Percentiles rank a stretch among this genome's conserved stretches.
phyloP scores from a whole-genome alignment of 2,888 invertebrate genomes.

The Leistus spinibarbis region DNA sequence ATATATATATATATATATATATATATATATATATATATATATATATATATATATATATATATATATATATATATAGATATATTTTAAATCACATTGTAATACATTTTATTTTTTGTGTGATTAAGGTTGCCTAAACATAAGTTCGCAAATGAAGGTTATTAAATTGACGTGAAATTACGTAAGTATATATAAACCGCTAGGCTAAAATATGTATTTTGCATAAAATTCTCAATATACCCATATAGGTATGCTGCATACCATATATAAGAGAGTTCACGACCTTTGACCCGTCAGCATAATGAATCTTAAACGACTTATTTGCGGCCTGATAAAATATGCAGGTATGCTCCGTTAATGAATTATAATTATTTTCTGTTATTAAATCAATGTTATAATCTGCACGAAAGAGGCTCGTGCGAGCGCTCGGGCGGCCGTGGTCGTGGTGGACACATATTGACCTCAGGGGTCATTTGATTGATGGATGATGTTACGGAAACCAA shows the following conservation, averaged over 20 bases:
- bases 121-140: too few species aligned
- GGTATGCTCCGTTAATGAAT: constrained; percentile 20
- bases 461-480: not conserved
- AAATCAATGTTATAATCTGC: constrained; percentile 28
- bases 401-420: not conserved
- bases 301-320: not conserved
- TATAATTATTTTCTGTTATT: constrained; percentile 27
- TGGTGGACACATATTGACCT: not conserved
- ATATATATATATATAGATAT: too few species aligned
- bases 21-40: too few species aligned
- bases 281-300: not conserved
- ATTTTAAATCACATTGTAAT: too few species aligned
- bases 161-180: too few species aligned
- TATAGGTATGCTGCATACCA: not conserved
- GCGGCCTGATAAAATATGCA: not conserved
- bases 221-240: not conserved
- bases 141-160: too few species aligned
- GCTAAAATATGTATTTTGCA: not conserved
- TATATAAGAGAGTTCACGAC: not conserved
- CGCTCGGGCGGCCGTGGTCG: not conserved
- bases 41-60: too few species aligned
- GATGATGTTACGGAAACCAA: not conserved
- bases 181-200: not conserved
- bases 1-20: too few species aligned
- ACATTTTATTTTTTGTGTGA: too few species aligned